Conservation (phyloP, 2,113 vertebrate genomes). For the Helogale parvula region DNA sequence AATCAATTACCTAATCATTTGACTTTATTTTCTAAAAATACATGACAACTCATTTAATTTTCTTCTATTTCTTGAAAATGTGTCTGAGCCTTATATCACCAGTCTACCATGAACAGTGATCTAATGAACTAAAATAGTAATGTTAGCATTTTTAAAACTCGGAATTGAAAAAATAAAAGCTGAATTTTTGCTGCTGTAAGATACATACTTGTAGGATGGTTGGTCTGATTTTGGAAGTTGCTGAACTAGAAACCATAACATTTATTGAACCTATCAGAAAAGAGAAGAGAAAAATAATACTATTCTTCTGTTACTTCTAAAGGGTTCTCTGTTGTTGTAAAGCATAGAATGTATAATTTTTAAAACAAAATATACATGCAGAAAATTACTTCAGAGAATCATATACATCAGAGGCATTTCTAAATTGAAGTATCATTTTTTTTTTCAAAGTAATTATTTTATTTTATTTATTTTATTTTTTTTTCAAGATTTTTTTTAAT, state of each 20-base stretch:
- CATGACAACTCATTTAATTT: neutral
- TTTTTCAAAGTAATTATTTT: too few relatives aligned
- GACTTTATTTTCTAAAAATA: conserved; percentile 9
- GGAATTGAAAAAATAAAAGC: neutral
- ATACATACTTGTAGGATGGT: neutral
- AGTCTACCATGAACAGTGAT: neutral
- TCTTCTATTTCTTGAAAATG: conserved; percentile 12
- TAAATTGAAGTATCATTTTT: conserved; percentile 40
- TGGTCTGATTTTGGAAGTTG: conserved; percentile 35
- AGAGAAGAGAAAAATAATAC: neutral
- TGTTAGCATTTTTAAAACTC: neutral
- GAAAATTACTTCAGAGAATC: conserved; percentile 33
- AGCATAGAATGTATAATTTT: neutral
- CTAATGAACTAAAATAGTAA: conserved; percentile 3
- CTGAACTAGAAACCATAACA: neutral
- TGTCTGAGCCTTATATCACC: neutral
- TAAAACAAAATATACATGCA: conserved; percentile 17
- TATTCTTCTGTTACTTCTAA: conserved; percentile 21
- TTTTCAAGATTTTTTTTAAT: too few relatives aligned
- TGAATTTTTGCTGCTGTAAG: neutral
- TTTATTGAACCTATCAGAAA: neutral
- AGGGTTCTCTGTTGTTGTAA: neutral
- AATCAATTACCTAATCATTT: conserved; percentile 11
- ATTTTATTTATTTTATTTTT: too few relatives aligned
- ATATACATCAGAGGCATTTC: conserved; percentile 15